Percentiles rank a stretch among this genome's conserved stretches.
Conservation (phyloP, 1,140 invertebrate species). For the Trinorchestia longiramus region DNA sequence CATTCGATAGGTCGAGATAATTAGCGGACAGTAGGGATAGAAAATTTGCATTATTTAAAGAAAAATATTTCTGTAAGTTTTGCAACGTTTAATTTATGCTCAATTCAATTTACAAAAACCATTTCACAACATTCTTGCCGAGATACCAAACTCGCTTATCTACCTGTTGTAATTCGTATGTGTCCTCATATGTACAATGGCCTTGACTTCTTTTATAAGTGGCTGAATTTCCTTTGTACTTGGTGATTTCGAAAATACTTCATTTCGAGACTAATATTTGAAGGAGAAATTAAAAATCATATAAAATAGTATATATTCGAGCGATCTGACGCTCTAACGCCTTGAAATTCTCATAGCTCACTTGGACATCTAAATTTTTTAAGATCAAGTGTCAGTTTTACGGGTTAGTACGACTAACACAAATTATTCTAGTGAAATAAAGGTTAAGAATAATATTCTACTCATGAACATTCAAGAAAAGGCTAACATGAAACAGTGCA, state of each 20-base stretch:
- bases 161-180: background rate
- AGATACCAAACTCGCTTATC: background rate
- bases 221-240: background rate
- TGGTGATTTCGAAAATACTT: no score
- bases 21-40: background rate
- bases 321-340: no score
- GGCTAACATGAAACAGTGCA: background rate
- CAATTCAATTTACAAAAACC: background rate
- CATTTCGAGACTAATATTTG: background rate
- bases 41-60: background rate
- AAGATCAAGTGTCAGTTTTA: background rate
- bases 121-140: background rate
- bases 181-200: background rate
- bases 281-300: background rate
- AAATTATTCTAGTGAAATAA: background rate
- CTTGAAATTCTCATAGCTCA: no score
- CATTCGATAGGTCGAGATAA: background rate
- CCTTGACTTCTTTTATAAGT: background rate
- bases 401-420: background rate
- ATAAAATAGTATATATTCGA: background rate
- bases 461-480: background rate
- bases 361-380: background rate
- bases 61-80: background rate
- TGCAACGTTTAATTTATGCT: background rate
- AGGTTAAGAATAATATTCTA: background rate